Conservation (phyloP, 1,140 invertebrate species). For the Venustaconcha ellipsiformis region DNA sequence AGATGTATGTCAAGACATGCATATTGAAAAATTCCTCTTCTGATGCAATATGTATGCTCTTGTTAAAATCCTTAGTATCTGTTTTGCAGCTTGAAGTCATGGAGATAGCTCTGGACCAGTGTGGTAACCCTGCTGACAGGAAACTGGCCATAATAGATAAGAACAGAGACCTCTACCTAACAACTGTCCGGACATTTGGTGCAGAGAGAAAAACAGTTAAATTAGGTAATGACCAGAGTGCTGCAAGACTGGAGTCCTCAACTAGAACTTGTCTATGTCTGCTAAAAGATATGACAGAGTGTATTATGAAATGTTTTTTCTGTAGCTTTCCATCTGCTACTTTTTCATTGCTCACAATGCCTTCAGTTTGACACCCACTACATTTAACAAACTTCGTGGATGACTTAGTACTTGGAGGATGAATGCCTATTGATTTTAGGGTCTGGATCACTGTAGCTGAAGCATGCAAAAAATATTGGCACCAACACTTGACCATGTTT, state of each 20-base stretch:
- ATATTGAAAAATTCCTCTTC: not conserved
- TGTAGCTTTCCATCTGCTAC: no score
- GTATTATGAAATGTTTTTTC: no score
- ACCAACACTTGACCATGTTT: no score
- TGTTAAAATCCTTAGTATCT: not conserved
- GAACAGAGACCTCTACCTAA: constrained; percentile 84
- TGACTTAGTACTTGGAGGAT: no score
- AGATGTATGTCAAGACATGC: not conserved
- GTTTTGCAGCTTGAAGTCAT: constrained; percentile 78
- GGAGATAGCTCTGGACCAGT: constrained; percentile 83
- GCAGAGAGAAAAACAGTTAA: constrained; percentile 75
- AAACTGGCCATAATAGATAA: constrained; percentile 84
- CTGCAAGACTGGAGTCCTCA: not conserved
- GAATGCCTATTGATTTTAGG: no score
- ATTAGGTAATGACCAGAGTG: constrained; percentile 75
- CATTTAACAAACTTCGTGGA: no score
- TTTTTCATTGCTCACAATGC: no score
- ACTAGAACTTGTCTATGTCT: no score
- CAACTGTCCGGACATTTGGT: constrained; percentile 78
- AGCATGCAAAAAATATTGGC: no score
- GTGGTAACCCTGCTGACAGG: constrained; percentile 78
- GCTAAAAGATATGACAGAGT: no score
- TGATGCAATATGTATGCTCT: not conserved
- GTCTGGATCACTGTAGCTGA: no score
- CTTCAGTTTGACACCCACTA: no score